Percentiles rank a stretch among this genome's conserved stretches.
Conservation (phyloP, 1,140 invertebrate genomes). For the Drosophila takahashii region DNA sequence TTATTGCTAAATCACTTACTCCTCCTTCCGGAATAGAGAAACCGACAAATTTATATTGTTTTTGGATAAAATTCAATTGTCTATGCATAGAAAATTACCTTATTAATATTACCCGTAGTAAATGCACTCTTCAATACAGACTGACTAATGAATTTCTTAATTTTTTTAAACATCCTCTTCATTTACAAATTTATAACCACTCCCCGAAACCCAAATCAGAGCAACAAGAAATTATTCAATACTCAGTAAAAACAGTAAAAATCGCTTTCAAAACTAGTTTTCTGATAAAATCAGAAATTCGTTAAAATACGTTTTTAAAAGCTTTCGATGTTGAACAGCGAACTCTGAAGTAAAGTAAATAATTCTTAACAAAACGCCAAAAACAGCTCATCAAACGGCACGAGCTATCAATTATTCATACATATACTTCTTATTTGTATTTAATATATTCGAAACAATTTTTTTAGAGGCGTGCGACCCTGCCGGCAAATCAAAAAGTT, state of each 20-base stretch:
- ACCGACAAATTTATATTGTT: not conserved
- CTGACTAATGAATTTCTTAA: not conserved
- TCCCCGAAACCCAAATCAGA: not conserved
- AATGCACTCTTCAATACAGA: not conserved
- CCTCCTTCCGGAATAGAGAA: not conserved
- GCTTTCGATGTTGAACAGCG: constrained; percentile 9
- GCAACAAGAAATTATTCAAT: not conserved
- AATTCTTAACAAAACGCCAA: constrained; percentile 17
- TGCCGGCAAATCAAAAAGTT: constrained; percentile 7
- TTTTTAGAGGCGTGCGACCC: constrained; percentile 8
- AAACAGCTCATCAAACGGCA: constrained; percentile 47
- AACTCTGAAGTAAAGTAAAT: constrained; percentile 20
- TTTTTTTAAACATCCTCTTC: not conserved
- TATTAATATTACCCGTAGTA: not conserved
- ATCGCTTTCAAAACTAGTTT: constrained; percentile 14
- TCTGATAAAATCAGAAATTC: constrained; percentile 20
- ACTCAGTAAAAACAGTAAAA: not conserved
- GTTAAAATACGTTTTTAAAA: constrained; percentile 14
- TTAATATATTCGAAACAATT: constrained; percentile 32
- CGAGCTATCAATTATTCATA: constrained; percentile 59
- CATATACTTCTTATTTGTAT: constrained; percentile 22
- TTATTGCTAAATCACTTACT: not conserved
- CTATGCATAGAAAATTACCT: not conserved
- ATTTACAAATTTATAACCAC: not conserved
- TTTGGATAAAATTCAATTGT: no score